phyloP scores from a whole-genome alignment of 2,797 vertebrate species.

The Ptychadena robeensis region DNA sequence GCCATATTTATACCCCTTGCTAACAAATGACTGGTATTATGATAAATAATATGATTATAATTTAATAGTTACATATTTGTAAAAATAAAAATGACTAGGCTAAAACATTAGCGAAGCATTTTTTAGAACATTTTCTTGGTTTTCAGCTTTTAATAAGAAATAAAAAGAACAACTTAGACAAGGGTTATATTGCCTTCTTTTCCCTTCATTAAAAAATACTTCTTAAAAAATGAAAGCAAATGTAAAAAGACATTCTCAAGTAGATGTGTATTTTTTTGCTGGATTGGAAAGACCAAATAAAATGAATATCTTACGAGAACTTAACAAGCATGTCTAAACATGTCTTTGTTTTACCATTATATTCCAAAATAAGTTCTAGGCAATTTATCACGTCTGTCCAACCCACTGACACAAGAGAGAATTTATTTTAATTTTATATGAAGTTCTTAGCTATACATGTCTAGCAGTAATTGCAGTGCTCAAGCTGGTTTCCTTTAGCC shows the following conservation, averaged over 20 bases:
- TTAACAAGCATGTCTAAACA: neutral
- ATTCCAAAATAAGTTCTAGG: conserved; percentile 5
- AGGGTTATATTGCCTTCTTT: no score
- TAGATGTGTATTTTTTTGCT: neutral
- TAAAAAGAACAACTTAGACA: neutral
- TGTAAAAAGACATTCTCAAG: neutral
- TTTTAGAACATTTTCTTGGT: neutral
- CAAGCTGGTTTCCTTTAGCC: neutral
- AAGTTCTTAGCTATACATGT: conserved; percentile 6
- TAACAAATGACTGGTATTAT: no score
- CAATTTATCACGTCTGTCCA: conserved; percentile 14
- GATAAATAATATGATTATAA: no score
- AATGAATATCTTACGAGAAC: neutral
- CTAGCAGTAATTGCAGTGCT: conserved; percentile 6
- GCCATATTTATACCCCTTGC: no score
- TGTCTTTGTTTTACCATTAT: neutral
- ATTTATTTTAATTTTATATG: neutral
- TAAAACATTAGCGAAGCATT: neutral
- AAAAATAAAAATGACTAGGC: no score
- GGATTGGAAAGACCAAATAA: neutral
- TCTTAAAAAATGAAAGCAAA: no score
- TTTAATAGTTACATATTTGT: no score
- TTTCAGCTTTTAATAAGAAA: neutral
- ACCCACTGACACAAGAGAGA: neutral
- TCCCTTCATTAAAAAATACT: no score